Percentiles rank a stretch among this genome's conserved stretches.
phyloP scores from a whole-genome alignment of 1,140 invertebrate genomes.

The Micrasema longulum region DNA sequence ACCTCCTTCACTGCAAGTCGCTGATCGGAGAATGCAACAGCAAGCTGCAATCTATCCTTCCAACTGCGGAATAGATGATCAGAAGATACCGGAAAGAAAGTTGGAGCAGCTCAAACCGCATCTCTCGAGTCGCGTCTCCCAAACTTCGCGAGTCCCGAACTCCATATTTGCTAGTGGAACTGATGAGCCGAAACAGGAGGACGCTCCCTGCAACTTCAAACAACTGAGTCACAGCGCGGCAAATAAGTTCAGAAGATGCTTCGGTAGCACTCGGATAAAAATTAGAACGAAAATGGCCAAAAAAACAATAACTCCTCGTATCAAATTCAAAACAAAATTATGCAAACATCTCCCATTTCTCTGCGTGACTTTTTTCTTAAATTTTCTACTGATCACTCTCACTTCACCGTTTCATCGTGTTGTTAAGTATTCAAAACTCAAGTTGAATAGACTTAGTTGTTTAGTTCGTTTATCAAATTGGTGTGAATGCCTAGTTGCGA shows the following conservation, averaged over 20 bases:
- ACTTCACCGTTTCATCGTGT: background rate
- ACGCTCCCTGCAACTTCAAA: too few relatives aligned
- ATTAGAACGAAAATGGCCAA: slow-evolving; percentile 38
- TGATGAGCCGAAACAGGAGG: too few relatives aligned
- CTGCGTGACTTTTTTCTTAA: slow-evolving; percentile 30
- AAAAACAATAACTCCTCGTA: slow-evolving; percentile 43
- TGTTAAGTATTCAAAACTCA: slow-evolving; percentile 23
- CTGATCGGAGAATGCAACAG: too few relatives aligned
- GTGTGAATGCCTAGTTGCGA: slow-evolving; percentile 1
- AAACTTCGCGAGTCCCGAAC: too few relatives aligned
- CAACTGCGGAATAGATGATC: too few relatives aligned
- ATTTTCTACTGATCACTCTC: slow-evolving; percentile 1
- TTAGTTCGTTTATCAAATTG: slow-evolving; percentile 7
- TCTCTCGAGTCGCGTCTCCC: too few relatives aligned
- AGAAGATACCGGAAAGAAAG: too few relatives aligned
- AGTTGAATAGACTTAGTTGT: slow-evolving; percentile 21
- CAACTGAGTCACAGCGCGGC: too few relatives aligned
- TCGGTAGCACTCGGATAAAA: background rate
- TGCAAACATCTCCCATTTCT: background rate
- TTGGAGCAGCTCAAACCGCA: too few relatives aligned
- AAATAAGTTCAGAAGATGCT: background rate
- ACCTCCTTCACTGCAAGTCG: too few relatives aligned
- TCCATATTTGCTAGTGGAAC: too few relatives aligned
- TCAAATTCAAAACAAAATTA: slow-evolving; percentile 51
- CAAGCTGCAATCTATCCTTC: too few relatives aligned